Conservation (phyloP, 1,140 invertebrate genomes). For the Saccostrea echinata region DNA sequence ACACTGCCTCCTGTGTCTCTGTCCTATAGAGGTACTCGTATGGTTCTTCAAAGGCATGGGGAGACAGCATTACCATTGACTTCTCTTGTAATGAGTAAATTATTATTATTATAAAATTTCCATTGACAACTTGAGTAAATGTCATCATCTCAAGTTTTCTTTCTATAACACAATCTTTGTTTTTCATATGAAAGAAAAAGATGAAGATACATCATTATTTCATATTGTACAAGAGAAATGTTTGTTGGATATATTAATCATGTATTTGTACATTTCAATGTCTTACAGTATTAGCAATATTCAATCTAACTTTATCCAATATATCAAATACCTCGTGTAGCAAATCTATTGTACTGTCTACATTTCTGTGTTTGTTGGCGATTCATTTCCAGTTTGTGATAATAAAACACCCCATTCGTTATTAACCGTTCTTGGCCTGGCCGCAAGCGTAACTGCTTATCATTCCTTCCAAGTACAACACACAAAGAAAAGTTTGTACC, state of each 20-base stretch:
- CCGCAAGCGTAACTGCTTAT: not conserved
- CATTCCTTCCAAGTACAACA: constrained; percentile 28
- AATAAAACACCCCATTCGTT: not conserved
- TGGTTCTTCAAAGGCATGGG: constrained; percentile 20
- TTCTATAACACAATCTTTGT: too few relatives aligned
- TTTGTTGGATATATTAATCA: too few relatives aligned
- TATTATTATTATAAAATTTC: not conserved
- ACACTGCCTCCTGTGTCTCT: not conserved
- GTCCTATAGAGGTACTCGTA: not conserved
- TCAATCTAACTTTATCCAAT: too few relatives aligned
- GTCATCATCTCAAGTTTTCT: too few relatives aligned
- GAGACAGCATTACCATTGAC: constrained; percentile 37
- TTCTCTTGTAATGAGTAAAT: not conserved
- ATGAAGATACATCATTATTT: too few relatives aligned
- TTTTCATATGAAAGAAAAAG: too few relatives aligned
- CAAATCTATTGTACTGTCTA: not conserved
- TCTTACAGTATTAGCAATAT: too few relatives aligned
- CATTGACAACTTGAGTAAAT: too few relatives aligned
- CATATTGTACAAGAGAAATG: too few relatives aligned
- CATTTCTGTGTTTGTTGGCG: not conserved
- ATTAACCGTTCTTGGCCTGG: not conserved
- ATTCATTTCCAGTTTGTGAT: constrained; percentile 9
- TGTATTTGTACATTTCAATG: too few relatives aligned
- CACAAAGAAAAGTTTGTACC: constrained; percentile 40
- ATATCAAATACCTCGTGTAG: not conserved